phyloP scores from a whole-genome alignment of 2,113 vertebrate genomes.

The Trinectes maculatus region DNA sequence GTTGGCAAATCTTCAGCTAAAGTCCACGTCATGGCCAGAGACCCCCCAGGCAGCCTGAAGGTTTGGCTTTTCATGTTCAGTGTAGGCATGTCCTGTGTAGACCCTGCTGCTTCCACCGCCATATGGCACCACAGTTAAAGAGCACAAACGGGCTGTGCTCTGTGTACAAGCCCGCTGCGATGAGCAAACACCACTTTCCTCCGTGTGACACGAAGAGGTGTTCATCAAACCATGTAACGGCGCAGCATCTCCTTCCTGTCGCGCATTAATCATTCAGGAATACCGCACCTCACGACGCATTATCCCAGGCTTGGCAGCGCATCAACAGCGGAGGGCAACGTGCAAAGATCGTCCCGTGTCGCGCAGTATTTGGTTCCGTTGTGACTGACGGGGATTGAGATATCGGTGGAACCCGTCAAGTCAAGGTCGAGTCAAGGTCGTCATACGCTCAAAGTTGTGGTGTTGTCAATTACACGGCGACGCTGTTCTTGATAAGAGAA shows the following conservation, averaged over 20 bases:
- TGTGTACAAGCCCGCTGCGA: constrained; percentile 16
- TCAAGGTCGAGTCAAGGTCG: constrained; percentile 42
- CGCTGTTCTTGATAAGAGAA: constrained; percentile 33
- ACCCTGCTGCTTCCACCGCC: constrained; percentile 32
- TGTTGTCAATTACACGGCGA: constrained; percentile 29
- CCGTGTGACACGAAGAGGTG: constrained; percentile 43
- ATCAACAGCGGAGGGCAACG: constrained; percentile 21
- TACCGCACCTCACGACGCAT: constrained; percentile 7
- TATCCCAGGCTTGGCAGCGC: constrained; percentile 14
- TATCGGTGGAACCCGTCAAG: constrained; percentile 17
- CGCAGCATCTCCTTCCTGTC: constrained; percentile 48
- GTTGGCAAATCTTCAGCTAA: constrained; percentile 13
- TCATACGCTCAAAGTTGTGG: constrained; percentile 21
- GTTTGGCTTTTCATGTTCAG: constrained; percentile 53
- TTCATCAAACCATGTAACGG: constrained; percentile 66
- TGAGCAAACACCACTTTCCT: constrained; percentile 55
- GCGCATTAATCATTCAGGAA: constrained; percentile 51
- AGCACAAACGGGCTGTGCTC: constrained; percentile 37
- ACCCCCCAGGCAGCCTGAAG: constrained; percentile 45
- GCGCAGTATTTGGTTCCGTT: not conserved
- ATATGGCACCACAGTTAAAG: constrained; percentile 57
- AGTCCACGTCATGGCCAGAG: constrained; percentile 22
- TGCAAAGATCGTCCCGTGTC: constrained; percentile 6
- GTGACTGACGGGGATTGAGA: constrained; percentile 12
- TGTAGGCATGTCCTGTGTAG: constrained; percentile 38